phyloP scores from a whole-genome alignment of 2,888 invertebrate species.

The Lasioglossum marginatum region DNA sequence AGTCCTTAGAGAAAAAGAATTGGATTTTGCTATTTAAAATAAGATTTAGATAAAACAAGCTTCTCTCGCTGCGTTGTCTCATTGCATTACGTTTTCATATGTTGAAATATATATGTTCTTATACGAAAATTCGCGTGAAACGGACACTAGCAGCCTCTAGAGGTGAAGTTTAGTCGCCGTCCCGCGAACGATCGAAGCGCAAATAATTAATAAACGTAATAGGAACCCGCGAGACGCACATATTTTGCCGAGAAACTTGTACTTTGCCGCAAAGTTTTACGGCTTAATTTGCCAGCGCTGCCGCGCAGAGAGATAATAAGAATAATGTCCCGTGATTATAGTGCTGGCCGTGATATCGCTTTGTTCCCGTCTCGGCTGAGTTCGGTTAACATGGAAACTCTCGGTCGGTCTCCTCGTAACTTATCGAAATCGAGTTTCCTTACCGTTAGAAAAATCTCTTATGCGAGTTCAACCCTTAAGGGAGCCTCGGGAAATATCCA shows the following conservation, averaged over 20 bases:
- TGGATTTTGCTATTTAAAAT: no score
- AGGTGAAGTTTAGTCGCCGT: background rate
- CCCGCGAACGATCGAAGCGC: slow-evolving; percentile 22
- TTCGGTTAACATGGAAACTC: slow-evolving; percentile 61
- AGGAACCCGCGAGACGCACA: slow-evolving; percentile 31
- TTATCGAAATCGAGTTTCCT: slow-evolving; percentile 64
- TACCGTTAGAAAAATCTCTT: slow-evolving; percentile 38
- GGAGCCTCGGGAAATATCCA: background rate
- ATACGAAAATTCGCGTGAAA: background rate
- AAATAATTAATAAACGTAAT: slow-evolving; percentile 66
- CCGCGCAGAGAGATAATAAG: slow-evolving; percentile 75
- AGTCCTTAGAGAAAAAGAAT: background rate
- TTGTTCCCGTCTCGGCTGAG: slow-evolving; percentile 67
- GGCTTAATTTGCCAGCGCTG: slow-evolving; percentile 74
- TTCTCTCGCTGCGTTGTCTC: no score
- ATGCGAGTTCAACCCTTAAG: background rate
- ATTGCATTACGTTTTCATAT: background rate
- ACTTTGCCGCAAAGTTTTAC: slow-evolving; percentile 66
- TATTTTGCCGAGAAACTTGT: slow-evolving; percentile 51
- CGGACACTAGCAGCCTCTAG: background rate
- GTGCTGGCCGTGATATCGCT: slow-evolving; percentile 70
- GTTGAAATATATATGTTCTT: background rate
- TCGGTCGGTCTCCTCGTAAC: slow-evolving; percentile 60
- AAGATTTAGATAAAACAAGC: no score
- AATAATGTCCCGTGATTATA: slow-evolving; percentile 78